Evolutionary conservation across 2,888 invertebrate species (phyloP).

Genomic region (Limnephilus auricula): DNA sequence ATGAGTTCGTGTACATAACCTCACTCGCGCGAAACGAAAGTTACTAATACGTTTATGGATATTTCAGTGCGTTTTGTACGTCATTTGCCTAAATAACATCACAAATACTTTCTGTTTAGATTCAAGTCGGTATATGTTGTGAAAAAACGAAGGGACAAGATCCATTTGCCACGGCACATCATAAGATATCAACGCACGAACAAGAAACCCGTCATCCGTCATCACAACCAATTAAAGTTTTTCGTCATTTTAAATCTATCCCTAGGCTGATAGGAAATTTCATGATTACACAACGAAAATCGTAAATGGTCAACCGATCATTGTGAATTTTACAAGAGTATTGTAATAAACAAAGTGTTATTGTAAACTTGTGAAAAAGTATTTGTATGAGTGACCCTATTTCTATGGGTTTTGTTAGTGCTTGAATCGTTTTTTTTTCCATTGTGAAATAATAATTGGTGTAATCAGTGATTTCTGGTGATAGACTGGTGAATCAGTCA

Average conservation of each 20-base stretch:
- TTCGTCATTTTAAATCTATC: background rate
- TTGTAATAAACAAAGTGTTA: background rate
- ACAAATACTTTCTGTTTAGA: background rate
- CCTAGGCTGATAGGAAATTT: background rate
- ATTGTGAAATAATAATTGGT: constrained; percentile 19
- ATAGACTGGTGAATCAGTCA: constrained; percentile 49
- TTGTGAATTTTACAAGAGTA: constrained; percentile 8
- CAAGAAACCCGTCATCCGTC: constrained; percentile 40
- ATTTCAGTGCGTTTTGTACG: background rate
- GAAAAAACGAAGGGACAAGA: background rate
- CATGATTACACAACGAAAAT: constrained; percentile 12
- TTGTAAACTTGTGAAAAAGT: constrained; percentile 9
- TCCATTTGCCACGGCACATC: background rate
- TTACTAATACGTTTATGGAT: background rate
- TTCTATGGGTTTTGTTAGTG: constrained; percentile 10
- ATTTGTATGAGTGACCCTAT: constrained; percentile 38
- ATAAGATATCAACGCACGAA: constrained; percentile 55
- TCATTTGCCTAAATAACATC: background rate
- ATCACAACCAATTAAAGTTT: background rate
- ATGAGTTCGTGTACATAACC: constrained; percentile 50
- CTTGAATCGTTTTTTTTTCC: background rate
- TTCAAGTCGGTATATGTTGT: background rate
- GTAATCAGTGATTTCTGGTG: constrained; percentile 38
- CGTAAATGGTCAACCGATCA: background rate
- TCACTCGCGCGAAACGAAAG: constrained; percentile 40